phyloP scores from a whole-genome alignment of 2,888 invertebrate genomes.

The Lasius platythorax region DNA sequence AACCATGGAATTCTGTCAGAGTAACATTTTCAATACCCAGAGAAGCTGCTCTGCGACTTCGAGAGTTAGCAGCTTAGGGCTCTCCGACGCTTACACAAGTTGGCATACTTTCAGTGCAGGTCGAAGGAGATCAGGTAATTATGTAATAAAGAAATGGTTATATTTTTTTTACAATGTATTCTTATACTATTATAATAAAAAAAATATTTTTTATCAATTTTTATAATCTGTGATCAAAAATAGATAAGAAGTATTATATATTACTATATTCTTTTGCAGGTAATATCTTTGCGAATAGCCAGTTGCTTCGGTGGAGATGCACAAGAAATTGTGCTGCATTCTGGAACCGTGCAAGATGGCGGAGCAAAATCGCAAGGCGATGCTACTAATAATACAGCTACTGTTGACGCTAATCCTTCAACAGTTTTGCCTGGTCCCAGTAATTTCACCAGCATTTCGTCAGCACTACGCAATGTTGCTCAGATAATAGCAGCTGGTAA shows the following conservation, averaged over 20 bases:
- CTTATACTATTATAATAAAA: background rate
- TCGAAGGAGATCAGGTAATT: slow-evolving; percentile 94
- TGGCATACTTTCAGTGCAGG: slow-evolving; percentile 97
- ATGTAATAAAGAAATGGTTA: slow-evolving; percentile 8
- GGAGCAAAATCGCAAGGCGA: slow-evolving; percentile 82
- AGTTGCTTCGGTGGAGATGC: slow-evolving; percentile 90
- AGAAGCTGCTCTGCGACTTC: slow-evolving; percentile 96
- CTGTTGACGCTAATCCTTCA: slow-evolving; percentile 78
- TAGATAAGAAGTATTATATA: slow-evolving; percentile 14
- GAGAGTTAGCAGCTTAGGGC: slow-evolving; percentile 96
- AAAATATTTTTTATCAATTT: slow-evolving; percentile 4
- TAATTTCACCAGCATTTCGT: slow-evolving; percentile 82
- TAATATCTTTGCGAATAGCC: slow-evolving; percentile 89
- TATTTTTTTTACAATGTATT: background rate
- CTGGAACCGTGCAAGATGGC: slow-evolving; percentile 86
- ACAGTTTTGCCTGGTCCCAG: slow-evolving; percentile 84
- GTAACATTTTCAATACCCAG: slow-evolving; percentile 99
- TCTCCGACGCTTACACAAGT: slow-evolving; percentile 95
- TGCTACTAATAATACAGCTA: slow-evolving; percentile 76
- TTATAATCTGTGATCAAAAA: background rate
- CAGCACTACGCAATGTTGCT: slow-evolving; percentile 83
- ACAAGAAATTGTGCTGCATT: slow-evolving; percentile 90
- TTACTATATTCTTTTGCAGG: slow-evolving; percentile 79
- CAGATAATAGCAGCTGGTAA: slow-evolving; percentile 84
- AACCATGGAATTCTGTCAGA: slow-evolving; percentile 99